Conservation (phyloP, 2,888 invertebrate genomes). For the Pheosia tremula region DNA sequence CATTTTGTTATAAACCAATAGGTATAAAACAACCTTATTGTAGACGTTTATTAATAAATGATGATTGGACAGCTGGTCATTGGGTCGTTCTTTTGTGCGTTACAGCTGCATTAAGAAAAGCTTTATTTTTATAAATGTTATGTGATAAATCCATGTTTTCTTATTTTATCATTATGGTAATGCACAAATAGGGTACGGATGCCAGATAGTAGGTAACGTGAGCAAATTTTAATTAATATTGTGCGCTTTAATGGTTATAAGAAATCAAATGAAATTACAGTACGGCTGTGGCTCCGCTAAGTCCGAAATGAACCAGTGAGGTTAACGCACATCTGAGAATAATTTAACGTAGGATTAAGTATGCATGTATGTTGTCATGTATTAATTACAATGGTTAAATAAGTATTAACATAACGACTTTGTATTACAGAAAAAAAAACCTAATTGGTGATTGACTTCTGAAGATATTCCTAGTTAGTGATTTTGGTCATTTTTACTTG, state of each 20-base stretch:
- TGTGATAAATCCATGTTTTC: slow-evolving; percentile 8
- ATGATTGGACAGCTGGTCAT: neutral
- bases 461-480: too few relatives aligned
- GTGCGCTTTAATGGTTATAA: slow-evolving; percentile 9
- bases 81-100: neutral
- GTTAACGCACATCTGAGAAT: neutral
- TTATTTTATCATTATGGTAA: slow-evolving; percentile 38
- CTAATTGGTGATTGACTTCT: too few relatives aligned
- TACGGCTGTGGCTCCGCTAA: neutral
- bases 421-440: neutral
- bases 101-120: neutral
- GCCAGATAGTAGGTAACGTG: slow-evolving; percentile 6
- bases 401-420: neutral
- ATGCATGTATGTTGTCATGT: slow-evolving; percentile 15
- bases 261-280: slow-evolving; percentile 25
- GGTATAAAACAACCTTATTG: too few relatives aligned
- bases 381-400: slow-evolving; percentile 15
- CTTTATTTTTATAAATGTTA: neutral
- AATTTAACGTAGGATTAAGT: slow-evolving; percentile 24
- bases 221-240: slow-evolving; percentile 25
- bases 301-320: neutral
- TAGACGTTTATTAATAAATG: too few relatives aligned
- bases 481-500: too few relatives aligned
- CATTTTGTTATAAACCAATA: too few relatives aligned
- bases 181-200: slow-evolving; percentile 16